phyloP scores from a whole-genome alignment of 2,113 vertebrate genomes.

The Argyrosomus japonicus region DNA sequence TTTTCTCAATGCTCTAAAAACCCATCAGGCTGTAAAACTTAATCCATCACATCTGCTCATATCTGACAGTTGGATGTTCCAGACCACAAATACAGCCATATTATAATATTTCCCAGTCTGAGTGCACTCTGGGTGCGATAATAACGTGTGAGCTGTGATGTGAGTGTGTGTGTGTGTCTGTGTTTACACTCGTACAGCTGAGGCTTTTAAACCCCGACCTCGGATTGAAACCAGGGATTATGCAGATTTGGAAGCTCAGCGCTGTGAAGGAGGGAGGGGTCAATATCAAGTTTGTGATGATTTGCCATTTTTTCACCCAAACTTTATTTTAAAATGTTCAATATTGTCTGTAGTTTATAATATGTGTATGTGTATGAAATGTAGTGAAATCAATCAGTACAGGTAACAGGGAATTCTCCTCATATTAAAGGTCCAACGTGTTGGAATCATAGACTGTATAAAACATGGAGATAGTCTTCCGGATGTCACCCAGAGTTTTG shows the following conservation, averaged over 20 bases:
- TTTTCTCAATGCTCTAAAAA: conserved; percentile 9
- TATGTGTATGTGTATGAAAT: not conserved
- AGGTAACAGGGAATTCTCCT: no score
- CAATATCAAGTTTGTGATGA: not conserved
- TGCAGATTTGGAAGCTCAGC: conserved; percentile 6
- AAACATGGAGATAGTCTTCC: no score
- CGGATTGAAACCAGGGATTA: conserved; percentile 66
- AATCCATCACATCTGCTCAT: conserved; percentile 39
- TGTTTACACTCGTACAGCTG: conserved; percentile 1
- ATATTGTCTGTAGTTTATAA: not conserved
- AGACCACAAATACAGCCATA: not conserved
- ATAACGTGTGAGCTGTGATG: conserved; percentile 4
- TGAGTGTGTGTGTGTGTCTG: conserved; percentile 1
- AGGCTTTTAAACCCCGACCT: conserved; percentile 8
- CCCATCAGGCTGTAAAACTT: conserved; percentile 12
- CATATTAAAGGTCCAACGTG: not conserved
- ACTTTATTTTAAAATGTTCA: not conserved
- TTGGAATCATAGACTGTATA: no score
- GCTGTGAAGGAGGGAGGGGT: not conserved
- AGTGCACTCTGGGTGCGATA: conserved; percentile 32
- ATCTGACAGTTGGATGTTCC: conserved; percentile 12
- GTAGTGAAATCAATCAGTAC: not conserved
- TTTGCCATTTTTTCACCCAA: not conserved
- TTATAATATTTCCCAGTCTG: not conserved
- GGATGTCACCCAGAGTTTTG: no score